Conservation (phyloP, 2,797 vertebrate genomes). For the Poliocrania exsul region DNA sequence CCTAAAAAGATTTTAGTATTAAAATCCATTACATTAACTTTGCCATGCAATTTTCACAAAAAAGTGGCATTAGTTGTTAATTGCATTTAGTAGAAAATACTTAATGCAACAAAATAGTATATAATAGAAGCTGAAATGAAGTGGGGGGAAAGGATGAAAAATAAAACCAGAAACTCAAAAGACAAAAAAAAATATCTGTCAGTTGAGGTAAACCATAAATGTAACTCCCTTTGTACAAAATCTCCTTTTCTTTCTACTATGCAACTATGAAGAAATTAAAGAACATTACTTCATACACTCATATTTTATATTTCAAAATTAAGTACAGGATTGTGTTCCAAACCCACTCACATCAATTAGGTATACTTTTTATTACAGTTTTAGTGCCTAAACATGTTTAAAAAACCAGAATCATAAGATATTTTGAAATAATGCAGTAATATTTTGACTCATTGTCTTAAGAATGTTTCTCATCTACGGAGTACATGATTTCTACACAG, state of each 20-base stretch:
- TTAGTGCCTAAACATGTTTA: background rate
- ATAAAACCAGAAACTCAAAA: background rate
- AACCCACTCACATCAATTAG: background rate
- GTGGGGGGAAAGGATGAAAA: background rate
- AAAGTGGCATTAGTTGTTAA: conserved; percentile 16
- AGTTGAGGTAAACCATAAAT: background rate
- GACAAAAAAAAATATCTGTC: background rate
- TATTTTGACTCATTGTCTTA: background rate
- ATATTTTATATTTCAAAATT: background rate
- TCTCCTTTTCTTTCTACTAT: background rate
- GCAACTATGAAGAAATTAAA: background rate
- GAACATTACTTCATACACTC: background rate
- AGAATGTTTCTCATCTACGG: background rate
- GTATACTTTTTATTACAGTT: background rate
- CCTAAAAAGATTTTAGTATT: background rate
- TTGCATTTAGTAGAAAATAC: conserved; percentile 1
- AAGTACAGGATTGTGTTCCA: background rate
- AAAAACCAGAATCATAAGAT: background rate
- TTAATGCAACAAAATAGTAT: background rate
- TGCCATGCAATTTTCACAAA: conserved; percentile 23
- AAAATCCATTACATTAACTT: background rate
- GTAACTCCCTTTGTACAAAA: background rate
- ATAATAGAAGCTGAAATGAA: background rate
- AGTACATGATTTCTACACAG: background rate
- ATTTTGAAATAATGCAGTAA: background rate